Evolutionary conservation across 2,888 invertebrate species (phyloP).

Genomic region (Heteromyza rotundicornis): DNA sequence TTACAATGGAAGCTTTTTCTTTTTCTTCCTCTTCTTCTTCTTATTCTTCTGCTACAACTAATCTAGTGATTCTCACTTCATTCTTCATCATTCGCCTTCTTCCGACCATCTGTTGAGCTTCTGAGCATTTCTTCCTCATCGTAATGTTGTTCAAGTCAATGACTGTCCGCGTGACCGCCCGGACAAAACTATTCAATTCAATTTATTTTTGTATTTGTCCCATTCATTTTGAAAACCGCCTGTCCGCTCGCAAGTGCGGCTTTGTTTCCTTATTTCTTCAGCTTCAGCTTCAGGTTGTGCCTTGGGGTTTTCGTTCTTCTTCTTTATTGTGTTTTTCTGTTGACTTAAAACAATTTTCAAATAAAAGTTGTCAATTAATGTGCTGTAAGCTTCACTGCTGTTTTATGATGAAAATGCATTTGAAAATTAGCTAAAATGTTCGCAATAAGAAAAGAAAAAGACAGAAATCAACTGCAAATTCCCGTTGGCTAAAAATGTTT

Average conservation of each 20-base stretch:
- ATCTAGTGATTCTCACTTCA: neutral
- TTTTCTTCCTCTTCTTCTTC: neutral
- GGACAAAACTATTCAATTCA: slow-evolving; percentile 24
- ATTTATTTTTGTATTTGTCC: slow-evolving; percentile 6
- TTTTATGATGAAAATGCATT: neutral
- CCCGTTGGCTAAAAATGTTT: too few relatives aligned
- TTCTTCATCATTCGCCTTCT: neutral
- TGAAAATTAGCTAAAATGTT: neutral
- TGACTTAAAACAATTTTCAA: slow-evolving; percentile 34
- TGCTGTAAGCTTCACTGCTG: too few relatives aligned
- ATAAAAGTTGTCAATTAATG: slow-evolving; percentile 41
- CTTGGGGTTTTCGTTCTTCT: neutral
- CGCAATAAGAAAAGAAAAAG: too few relatives aligned
- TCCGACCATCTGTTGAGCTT: slow-evolving; percentile 10
- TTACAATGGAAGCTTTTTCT: neutral
- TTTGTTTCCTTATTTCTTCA: slow-evolving; percentile 43
- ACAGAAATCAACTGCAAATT: too few relatives aligned
- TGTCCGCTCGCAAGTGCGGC: slow-evolving; percentile 23
- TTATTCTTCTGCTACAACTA: neutral
- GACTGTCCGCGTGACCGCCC: neutral
- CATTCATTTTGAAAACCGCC: neutral
- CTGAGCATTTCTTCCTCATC: neutral
- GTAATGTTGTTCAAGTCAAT: neutral
- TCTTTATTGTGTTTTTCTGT: slow-evolving; percentile 1
- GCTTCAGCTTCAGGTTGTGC: neutral